phyloP scores from a whole-genome alignment of 2,888 invertebrate genomes.

The Calliopum simillimum region DNA sequence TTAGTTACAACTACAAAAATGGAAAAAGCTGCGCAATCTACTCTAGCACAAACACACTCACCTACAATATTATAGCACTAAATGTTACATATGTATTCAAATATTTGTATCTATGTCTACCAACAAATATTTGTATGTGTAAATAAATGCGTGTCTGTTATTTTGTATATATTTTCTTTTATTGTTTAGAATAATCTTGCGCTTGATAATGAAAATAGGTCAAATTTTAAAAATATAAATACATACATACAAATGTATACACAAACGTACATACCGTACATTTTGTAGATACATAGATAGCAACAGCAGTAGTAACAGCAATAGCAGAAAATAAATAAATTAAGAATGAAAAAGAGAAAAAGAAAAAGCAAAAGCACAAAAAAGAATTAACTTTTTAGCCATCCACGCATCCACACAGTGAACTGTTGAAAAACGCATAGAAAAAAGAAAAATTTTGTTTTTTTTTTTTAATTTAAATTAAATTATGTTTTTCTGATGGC shows the following conservation, averaged over 20 bases:
- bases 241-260: conserved; percentile 28
- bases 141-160: conserved; percentile 29
- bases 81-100: background rate
- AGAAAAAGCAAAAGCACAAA: background rate
- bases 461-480: too few relatives aligned
- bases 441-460: background rate
- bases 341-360: background rate
- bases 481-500: background rate
- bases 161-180: conserved; percentile 45
- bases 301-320: conserved; percentile 2
- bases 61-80: background rate
- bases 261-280: background rate
- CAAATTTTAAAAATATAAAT: conserved; percentile 64
- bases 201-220: conserved; percentile 68
- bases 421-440: conserved; percentile 17
- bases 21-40: conserved; percentile 11
- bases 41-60: background rate
- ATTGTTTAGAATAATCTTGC: conserved; percentile 68
- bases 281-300: conserved; percentile 17
- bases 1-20: background rate
- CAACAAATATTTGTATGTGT: conserved; percentile 2
- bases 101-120: background rate
- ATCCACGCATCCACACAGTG: conserved; percentile 35
- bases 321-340: conserved; percentile 6
- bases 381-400: conserved; percentile 16